Base-by-base conservation (phyloP, 2,888 invertebrate species). In the Tachina fera region DNA sequence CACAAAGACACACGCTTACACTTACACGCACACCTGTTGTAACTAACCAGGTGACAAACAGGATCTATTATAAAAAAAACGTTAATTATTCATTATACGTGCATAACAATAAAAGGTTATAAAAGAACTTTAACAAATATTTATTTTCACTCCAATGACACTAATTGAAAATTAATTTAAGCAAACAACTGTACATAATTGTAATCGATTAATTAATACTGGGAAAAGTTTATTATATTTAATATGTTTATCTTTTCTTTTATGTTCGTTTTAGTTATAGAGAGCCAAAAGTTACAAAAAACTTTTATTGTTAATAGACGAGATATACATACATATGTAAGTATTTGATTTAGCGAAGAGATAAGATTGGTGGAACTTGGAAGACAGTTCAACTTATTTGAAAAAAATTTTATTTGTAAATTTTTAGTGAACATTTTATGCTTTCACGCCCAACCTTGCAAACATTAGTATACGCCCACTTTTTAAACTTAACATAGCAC, bases 81-180 rank as follows among this genome's bases (percentile, higher is more conserved):
- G n/a, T 60, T 39, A 41, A 60, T n/a, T 60, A 60, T 60, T 9
- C 41, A 60, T 60, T 39, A 60, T 41, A 60, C 39, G 41, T 41
- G 39, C 19, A n/a, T 10, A 41, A n/a, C n/a, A n/a, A n/a, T 31
- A 60, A 60, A n/a, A 10, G n/a, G 31, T 2, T 31, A 22, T 10
- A n/a, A 60, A 60, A 60, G n/a, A 39, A 39, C 31, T n/a, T 39
- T 9, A 60, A 41, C 60, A 41, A 60, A 41, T 41, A 31, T 60
- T 60, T 14, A 13, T 9, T 10, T 39, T n/a, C n/a, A 41, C n/a
- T 47, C 1, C 9, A 65, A 22, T 65, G 19, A 47, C 47, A 65
- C 13, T 45, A 65, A 65, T 47, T 45, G 65, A 16, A 22, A 65
- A 13, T 47, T 65, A 45, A 47, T 47, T 47, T 14, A 45, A 22